A percentile compares a stretch with the other conserved stretches of the same genome.
phyloP scores from a whole-genome alignment of 2,113 vertebrate genomes.

The Bufo gargarizans region DNA sequence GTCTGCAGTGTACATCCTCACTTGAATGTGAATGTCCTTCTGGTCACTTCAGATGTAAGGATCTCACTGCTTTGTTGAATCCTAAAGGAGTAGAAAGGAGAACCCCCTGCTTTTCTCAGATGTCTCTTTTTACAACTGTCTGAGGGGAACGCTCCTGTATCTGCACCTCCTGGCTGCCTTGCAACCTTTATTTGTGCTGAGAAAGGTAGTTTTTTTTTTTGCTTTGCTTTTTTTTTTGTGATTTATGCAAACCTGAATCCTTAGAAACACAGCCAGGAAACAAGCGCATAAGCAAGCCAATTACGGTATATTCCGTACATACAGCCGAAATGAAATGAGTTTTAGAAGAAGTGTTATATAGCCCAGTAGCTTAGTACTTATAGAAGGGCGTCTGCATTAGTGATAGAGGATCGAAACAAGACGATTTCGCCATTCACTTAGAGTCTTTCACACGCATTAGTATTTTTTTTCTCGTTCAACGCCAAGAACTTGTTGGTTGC shows the following conservation, averaged over 20 bases:
- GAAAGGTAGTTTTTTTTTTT: background rate
- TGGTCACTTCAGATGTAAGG: slow-evolving; percentile 17
- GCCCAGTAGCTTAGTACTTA: background rate
- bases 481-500: slow-evolving; percentile 7
- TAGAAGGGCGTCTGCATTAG: background rate
- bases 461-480: background rate
- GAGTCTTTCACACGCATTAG: background rate
- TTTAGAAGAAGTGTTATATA: slow-evolving; percentile 27
- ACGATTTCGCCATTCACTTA: background rate
- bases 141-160: background rate
- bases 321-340: background rate
- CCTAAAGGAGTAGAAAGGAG: background rate
- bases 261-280: slow-evolving; percentile 4
- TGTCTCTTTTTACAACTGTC: background rate
- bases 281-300: background rate
- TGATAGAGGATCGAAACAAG: background rate
- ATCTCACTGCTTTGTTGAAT: background rate
- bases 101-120: background rate
- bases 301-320: background rate
- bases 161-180: background rate
- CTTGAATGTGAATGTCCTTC: slow-evolving; percentile 20
- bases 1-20: background rate
- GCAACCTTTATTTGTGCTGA: slow-evolving; percentile 24
- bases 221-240: background rate
- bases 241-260: slow-evolving; percentile 16